A percentile compares a stretch with the other conserved stretches of the same genome.
Conservation (phyloP, 2,113 vertebrate genomes). For the Xenotilapia longispinis region DNA sequence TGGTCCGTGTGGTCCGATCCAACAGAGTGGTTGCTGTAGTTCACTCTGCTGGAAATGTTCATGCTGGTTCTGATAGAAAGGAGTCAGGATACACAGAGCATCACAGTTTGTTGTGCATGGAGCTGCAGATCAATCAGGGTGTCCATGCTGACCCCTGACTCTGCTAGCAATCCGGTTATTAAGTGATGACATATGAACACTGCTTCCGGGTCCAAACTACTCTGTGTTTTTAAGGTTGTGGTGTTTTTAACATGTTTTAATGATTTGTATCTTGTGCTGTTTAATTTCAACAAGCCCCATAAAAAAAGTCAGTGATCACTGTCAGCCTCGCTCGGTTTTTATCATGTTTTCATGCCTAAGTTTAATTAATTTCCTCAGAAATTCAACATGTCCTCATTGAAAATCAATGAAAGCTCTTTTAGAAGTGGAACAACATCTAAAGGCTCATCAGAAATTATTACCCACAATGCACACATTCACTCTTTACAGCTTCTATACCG, state of each 20-base stretch:
- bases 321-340: background rate
- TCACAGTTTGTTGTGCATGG: background rate
- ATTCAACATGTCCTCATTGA: background rate
- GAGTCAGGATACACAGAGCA: background rate
- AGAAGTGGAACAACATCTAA: background rate
- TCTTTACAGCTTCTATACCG: background rate
- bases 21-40: background rate
- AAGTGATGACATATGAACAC: background rate
- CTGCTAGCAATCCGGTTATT: background rate
- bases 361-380: background rate
- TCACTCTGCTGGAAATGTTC: background rate
- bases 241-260: background rate
- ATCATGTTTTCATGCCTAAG: background rate
- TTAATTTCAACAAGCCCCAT: background rate
- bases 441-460: background rate
- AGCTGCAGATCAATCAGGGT: background rate
- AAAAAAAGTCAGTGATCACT: background rate
- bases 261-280: background rate
- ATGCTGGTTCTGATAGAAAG: background rate
- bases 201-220: background rate
- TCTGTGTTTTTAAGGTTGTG: background rate
- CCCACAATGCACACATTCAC: background rate
- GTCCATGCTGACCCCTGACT: background rate
- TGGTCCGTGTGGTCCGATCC: background rate
- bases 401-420: background rate